Conservation (phyloP, 2,888 invertebrate genomes). For the Diadegma fenestrale region DNA sequence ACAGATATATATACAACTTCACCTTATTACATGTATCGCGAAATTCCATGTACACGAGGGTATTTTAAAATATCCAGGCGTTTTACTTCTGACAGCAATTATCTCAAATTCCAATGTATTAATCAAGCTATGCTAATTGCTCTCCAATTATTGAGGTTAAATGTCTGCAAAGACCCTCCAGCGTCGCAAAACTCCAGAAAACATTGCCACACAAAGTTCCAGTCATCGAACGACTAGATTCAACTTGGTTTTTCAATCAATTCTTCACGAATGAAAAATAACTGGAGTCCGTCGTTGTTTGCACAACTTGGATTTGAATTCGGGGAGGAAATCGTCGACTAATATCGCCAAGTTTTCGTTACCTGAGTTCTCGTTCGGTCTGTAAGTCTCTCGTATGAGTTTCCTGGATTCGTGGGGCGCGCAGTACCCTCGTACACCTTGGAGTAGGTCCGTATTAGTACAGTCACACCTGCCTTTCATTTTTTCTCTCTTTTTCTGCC, state of each 20-base stretch:
- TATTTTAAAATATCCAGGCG: not conserved
- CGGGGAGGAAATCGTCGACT: not conserved
- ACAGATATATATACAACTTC: constrained; percentile 35
- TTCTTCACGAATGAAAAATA: not conserved
- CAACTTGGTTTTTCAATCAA: not conserved
- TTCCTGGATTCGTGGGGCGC: constrained; percentile 16
- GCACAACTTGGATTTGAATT: not conserved
- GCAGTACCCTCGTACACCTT: constrained; percentile 58
- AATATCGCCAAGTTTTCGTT: not conserved
- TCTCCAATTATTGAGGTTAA: not conserved
- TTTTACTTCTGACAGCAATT: not conserved
- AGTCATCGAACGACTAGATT: not conserved
- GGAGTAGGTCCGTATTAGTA: constrained; percentile 73
- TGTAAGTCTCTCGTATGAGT: not conserved
- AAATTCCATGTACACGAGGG: not conserved
- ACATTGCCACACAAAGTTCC: not conserved
- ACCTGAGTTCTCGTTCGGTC: not conserved
- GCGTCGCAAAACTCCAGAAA: not conserved
- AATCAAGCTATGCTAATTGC: not conserved
- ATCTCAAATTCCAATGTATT: not conserved
- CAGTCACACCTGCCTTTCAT: constrained; percentile 83
- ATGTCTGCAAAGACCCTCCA: not conserved
- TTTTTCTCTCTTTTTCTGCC: constrained; percentile 71
- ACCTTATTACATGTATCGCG: constrained; percentile 1
- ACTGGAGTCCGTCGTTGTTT: not conserved